Evolutionary conservation across 2,113 vertebrate species (phyloP).

Genomic region (Panurus biarmicus): DNA sequence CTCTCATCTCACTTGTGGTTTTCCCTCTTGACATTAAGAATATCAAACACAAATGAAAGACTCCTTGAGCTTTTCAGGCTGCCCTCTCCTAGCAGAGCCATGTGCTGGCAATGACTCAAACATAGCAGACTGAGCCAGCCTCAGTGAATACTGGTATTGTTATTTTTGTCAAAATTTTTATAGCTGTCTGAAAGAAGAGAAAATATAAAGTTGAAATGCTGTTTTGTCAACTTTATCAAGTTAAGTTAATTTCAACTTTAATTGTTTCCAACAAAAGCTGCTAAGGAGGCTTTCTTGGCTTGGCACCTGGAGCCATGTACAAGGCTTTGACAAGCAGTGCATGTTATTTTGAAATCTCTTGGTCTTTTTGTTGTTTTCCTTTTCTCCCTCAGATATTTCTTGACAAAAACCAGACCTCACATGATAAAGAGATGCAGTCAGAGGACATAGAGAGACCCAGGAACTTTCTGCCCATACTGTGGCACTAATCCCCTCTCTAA

Average conservation of each 20-base stretch:
- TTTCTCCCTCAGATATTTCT: not conserved
- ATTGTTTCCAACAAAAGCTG: constrained; percentile 55
- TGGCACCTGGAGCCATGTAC: not conserved
- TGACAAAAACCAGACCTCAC: not conserved
- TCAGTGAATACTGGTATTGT: constrained; percentile 56
- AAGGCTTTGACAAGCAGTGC: constrained; percentile 2
- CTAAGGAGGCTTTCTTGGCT: constrained; percentile 47
- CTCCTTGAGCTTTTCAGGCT: not conserved
- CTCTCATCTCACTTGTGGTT: not conserved
- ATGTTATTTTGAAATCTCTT: not conserved
- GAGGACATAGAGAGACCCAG: not conserved
- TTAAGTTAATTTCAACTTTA: not conserved
- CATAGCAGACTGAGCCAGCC: constrained; percentile 1
- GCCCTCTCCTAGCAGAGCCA: not conserved
- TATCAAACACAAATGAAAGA: not conserved
- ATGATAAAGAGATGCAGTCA: not conserved
- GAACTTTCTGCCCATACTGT: not conserved
- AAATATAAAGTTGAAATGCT: constrained; percentile 55
- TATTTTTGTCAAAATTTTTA: constrained; percentile 22
- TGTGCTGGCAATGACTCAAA: not conserved
- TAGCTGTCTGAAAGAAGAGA: constrained; percentile 50
- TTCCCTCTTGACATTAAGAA: not conserved
- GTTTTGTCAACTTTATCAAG: not conserved
- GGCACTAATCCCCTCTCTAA: not conserved
- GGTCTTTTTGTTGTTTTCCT: not conserved